Base-by-base conservation (phyloP, 2,797 vertebrate species). In the Crocodylus rhombifer region DNA sequence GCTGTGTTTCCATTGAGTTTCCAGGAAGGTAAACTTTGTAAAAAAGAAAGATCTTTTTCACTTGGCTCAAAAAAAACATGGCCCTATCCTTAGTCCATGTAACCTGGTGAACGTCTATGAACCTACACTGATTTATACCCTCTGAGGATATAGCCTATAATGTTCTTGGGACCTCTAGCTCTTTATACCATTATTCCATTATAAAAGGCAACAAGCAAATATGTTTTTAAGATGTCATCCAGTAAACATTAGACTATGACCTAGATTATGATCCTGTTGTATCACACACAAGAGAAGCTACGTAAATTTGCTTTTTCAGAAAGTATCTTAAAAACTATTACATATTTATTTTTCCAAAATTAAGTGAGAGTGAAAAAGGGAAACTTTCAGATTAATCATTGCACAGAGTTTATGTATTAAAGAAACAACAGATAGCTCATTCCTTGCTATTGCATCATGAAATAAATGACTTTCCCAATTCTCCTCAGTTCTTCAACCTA, bases 291-390 rank as follows among this genome's bases (percentile, higher is more conserved):
- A 84, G 78, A 63, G 71, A 18, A 28, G 78, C 64, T 93, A 75
- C 86, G 55, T 92, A 92, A 83, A 89, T 36, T 2, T 85, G 12
- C 2, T 86, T 42, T 88, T 82, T 92, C 82, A 64, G 77, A 55
- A 91, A 67, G 23, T 30, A 84, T 84, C 88, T 93, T 93, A 81
- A 89, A 92, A 77, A 33, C 28, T 84, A 69, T 77, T 96, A 92
- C 76, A 25, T 57, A 84, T 93, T 94, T 89, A 82, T 86, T 95
- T 96, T 97, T 87, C 86, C 91, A 91, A 73, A 76, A 64, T 10
- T 51, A 84, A 95, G 30, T 56, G 86, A 82, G 77, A 87, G 73
- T 60, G 73, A 89, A 97, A 97, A 92, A 87, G 93, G 1, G 1
- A 94, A 94, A 83, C 21, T 8, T 61, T 61, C 60, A 65, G 23